A percentile compares a stretch with the other conserved stretches of the same genome.
phyloP scores from a whole-genome alignment of 2,888 invertebrate genomes.

The Invenusta paracnida region DNA sequence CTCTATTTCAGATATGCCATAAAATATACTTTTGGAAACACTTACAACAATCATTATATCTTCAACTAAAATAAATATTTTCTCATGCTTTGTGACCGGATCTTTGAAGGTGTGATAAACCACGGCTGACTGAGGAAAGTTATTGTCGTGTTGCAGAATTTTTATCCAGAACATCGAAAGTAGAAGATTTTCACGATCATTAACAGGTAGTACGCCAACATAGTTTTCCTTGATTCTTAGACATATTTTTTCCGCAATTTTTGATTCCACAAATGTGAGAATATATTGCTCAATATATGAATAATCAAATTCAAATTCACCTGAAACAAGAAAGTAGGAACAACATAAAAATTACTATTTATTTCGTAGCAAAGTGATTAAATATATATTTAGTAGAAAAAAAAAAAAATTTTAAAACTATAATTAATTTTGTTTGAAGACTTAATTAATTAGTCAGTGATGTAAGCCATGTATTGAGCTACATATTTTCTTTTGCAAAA shows the following conservation, averaged over 20 bases:
- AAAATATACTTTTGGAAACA: not conserved
- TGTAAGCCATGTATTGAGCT: no score
- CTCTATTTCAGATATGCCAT: no score
- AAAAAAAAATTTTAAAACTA: no score
- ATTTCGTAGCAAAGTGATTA: no score
- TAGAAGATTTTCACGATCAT: not conserved
- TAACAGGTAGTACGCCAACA: not conserved
- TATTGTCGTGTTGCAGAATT: conserved; percentile 18
- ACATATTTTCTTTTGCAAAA: no score
- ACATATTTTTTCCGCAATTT: conserved; percentile 31
- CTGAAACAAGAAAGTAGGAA: no score
- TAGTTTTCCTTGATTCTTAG: not conserved
- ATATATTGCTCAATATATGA: conserved; percentile 36
- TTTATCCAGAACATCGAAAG: conserved; percentile 40
- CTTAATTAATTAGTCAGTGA: no score
- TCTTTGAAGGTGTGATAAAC: conserved; percentile 27
- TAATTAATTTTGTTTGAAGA: no score
- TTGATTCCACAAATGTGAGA: conserved; percentile 10
- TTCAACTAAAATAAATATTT: conserved; percentile 9
- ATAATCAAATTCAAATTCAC: conserved; percentile 14
- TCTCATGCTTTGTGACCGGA: conserved; percentile 10
- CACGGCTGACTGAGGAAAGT: conserved; percentile 29
- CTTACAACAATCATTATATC: conserved; percentile 32
- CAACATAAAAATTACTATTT: no score
- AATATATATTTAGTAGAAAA: no score